A percentile compares a stretch with the other conserved stretches of the same genome.
Conservation (phyloP, 1,140 invertebrate genomes). For the Hypsibius dujardini region DNA sequence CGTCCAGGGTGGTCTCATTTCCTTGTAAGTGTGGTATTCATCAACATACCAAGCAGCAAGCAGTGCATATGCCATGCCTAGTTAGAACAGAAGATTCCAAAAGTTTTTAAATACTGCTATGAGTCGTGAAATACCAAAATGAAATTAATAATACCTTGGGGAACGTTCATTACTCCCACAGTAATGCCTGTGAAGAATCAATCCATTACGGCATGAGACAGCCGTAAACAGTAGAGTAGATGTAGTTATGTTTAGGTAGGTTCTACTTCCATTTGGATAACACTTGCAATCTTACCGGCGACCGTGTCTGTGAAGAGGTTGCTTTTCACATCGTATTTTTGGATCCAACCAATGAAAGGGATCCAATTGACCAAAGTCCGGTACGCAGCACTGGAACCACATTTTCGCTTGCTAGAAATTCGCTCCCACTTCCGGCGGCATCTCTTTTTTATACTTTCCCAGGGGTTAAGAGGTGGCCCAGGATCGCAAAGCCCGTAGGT, state of each 20-base stretch:
- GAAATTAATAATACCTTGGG: not conserved
- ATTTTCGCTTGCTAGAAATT: not conserved
- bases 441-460: not conserved
- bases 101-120: too few relatives aligned
- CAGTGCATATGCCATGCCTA: not conserved
- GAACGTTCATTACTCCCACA: not conserved
- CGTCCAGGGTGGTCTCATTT: too few relatives aligned
- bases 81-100: too few relatives aligned
- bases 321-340: not conserved
- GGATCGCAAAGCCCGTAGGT: slow-evolving; percentile 1
- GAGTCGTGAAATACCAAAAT: not conserved
- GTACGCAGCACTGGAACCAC: not conserved
- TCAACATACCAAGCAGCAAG: not conserved
- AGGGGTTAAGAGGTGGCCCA: not conserved
- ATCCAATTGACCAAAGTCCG: not conserved
- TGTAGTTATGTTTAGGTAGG: too few relatives aligned
- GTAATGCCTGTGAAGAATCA: not conserved
- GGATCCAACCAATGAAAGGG: slow-evolving; percentile 9
- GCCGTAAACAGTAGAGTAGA: too few relatives aligned
- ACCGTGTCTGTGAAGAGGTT: not conserved
- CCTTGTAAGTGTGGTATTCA: too few relatives aligned
- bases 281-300: not conserved
- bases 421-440: not conserved
- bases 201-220: not conserved
- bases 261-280: too few relatives aligned